These are phyloP conservation scores for Microplitis manilae DNA, from an alignment of 2,888 invertebrate genomes.

Conservation along the genomic window DNA sequence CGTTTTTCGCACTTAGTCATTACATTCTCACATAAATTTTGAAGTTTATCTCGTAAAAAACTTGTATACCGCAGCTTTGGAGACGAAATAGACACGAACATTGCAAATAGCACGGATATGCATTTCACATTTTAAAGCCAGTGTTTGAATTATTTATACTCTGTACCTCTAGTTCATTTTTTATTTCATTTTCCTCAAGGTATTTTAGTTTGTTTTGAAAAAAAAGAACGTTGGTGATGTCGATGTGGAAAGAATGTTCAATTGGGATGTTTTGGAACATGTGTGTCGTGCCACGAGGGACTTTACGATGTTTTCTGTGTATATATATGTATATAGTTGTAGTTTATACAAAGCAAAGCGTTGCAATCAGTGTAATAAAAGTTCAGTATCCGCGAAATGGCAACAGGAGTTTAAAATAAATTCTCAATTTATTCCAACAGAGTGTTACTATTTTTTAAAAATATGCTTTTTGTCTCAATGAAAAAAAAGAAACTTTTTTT, in stretches of 20 bases:
- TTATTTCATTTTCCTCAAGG: neutral
- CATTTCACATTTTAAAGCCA: too few species aligned
- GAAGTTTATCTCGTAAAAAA: too few species aligned
- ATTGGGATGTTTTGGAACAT: constrained; percentile 3
- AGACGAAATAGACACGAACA: too few species aligned
- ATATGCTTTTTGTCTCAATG: too few species aligned
- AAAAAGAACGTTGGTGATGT: neutral
- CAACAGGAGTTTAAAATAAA: neutral
- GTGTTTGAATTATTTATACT: too few species aligned
- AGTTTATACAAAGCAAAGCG: neutral
- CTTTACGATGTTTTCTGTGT: neutral
- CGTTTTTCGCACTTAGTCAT: too few species aligned
- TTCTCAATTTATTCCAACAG: neutral
- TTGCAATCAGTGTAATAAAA: constrained; percentile 6
- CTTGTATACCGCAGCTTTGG: too few species aligned
- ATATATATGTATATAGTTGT: neutral
- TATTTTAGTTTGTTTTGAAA: neutral
- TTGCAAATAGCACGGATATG: too few species aligned
- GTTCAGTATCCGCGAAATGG: constrained; percentile 7
- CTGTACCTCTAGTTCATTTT: neutral
- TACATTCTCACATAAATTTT: too few species aligned
- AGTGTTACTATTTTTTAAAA: neutral
- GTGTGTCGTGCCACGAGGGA: neutral
- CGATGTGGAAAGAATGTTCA: constrained; percentile 10
- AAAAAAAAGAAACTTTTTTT: too few species aligned